Conservation (phyloP, 2,797 vertebrate genomes). For the Coregonus ussuriensis region DNA sequence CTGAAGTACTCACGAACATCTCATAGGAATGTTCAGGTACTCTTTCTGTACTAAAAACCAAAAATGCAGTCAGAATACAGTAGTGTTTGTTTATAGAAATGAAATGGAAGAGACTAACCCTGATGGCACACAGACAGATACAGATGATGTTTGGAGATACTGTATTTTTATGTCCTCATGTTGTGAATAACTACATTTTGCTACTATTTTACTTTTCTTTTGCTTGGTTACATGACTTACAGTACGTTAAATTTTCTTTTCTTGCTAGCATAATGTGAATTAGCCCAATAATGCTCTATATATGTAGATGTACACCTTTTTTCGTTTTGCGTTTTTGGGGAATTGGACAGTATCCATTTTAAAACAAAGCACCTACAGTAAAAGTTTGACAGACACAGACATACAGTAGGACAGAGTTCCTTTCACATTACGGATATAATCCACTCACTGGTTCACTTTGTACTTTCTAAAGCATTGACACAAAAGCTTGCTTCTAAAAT, state of each 20-base stretch:
- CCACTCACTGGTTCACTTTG: constrained; percentile 1
- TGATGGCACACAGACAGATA: constrained; percentile 86
- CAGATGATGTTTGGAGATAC: constrained; percentile 67
- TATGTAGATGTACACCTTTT: constrained; percentile 87
- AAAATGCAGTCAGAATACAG: constrained; percentile 79
- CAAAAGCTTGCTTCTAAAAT: constrained; percentile 32
- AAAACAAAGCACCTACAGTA: constrained; percentile 23
- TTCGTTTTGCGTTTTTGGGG: constrained; percentile 47
- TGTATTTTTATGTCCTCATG: constrained; percentile 70
- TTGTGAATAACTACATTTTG: constrained; percentile 65
- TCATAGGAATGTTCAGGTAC: constrained; percentile 74
- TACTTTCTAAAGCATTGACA: constrained; percentile 30
- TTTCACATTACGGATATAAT: constrained; percentile 23
- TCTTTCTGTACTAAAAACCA: constrained; percentile 83
- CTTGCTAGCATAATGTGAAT: constrained; percentile 83
- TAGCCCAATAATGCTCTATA: constrained; percentile 89
- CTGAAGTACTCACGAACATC: constrained; percentile 78
- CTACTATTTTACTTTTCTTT: constrained; percentile 45
- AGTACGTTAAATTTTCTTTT: constrained; percentile 65
- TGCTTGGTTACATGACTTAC: constrained; percentile 76
- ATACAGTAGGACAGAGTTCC: constrained; percentile 25
- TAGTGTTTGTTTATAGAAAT: constrained; percentile 80
- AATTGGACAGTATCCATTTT: constrained; percentile 55
- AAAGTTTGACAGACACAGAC: constrained; percentile 14
- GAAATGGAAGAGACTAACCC: constrained; percentile 74